Percentiles rank a stretch among this genome's conserved stretches.
Evolutionary conservation across 2,888 invertebrate genomes (phyloP).

Genomic region (Hyppa rectilinea): DNA sequence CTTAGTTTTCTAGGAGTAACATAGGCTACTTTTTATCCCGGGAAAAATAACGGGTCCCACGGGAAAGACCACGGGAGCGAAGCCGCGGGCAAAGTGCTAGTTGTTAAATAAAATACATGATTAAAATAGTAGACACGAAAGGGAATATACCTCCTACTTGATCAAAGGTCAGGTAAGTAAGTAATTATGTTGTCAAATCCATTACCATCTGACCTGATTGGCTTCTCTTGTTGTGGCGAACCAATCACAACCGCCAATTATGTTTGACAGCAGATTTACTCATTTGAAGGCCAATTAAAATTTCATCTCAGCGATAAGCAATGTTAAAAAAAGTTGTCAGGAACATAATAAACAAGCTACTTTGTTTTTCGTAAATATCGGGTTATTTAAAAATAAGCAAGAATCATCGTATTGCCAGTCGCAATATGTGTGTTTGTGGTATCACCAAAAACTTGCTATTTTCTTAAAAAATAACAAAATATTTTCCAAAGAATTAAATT

Average conservation of each 20-base stretch:
- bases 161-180: not conserved
- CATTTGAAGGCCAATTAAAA: not conserved
- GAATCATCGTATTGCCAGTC: not conserved
- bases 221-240: not conserved
- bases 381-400: no score
- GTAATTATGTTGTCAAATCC: conserved; percentile 22
- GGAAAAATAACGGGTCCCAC: no score
- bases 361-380: no score
- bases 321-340: not conserved
- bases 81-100: not conserved
- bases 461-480: not conserved
- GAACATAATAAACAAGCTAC: no score
- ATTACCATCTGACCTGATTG: conserved; percentile 13
- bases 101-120: not conserved
- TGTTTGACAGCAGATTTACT: not conserved
- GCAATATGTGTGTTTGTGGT: not conserved
- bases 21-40: no score
- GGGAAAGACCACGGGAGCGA: no score
- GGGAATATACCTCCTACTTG: not conserved
- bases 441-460: not conserved
- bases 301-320: not conserved
- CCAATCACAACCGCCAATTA: conserved; percentile 20
- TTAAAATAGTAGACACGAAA: not conserved
- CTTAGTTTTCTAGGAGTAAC: no score
- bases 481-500: conserved; percentile 11